Evolutionary conservation across 2,888 invertebrate species (phyloP).

Genomic region (Lissonota sp.): DNA sequence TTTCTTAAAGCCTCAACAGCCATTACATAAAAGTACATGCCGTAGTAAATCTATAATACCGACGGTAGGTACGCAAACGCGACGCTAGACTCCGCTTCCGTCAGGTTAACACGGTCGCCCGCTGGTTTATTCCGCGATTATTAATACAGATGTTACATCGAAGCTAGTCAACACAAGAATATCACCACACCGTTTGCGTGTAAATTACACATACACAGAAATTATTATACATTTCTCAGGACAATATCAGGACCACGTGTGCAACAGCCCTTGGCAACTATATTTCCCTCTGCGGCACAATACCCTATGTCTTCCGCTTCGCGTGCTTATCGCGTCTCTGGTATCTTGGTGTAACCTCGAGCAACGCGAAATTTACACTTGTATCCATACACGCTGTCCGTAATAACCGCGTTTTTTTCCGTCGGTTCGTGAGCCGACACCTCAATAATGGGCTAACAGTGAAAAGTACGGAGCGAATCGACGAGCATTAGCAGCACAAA

Average conservation of each 20-base stretch:
- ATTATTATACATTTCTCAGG: too few species aligned
- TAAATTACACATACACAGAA: too few species aligned
- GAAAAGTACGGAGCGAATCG: too few species aligned
- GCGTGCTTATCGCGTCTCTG: conserved; percentile 61
- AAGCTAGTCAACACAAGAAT: conserved; percentile 47
- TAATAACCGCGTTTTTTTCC: too few species aligned
- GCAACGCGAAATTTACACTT: too few species aligned
- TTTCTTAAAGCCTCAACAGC: not conserved
- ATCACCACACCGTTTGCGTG: not conserved
- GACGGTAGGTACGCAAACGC: conserved; percentile 26
- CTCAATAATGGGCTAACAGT: too few species aligned
- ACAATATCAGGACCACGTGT: too few species aligned
- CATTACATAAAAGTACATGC: not conserved
- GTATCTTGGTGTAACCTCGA: too few species aligned
- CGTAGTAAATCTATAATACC: not conserved
- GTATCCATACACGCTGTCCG: too few species aligned
- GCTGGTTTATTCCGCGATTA: conserved; percentile 58
- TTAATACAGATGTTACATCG: conserved; percentile 67
- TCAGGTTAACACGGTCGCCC: conserved; percentile 48
- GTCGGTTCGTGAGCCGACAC: too few species aligned
- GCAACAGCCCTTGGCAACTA: too few species aligned
- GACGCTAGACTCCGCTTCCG: conserved; percentile 22
- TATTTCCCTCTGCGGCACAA: conserved; percentile 18
- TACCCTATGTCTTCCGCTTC: conserved; percentile 33
- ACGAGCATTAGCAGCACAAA: too few species aligned